Evolutionary conservation across 2,113 vertebrate species (phyloP), one percentile per base, ranked within the genome.

Genomic region (Grammomys surdaster): DNA sequence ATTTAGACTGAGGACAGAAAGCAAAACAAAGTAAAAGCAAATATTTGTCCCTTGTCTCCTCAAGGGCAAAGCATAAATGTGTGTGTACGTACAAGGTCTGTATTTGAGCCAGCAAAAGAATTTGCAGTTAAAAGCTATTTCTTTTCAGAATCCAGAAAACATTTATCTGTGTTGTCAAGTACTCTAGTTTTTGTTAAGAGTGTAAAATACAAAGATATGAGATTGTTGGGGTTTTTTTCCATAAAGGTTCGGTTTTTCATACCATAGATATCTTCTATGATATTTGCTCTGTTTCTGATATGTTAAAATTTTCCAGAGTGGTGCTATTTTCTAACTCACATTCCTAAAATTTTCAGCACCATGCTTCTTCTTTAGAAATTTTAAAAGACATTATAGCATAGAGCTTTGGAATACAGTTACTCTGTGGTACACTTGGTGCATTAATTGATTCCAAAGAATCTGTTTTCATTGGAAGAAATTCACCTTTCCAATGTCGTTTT

Each of bases 281-380:
- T 76, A 36, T 94, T 88, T 51, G 60, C 26, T 91, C 72, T 63
- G 17, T 78, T n/a, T 12, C 33, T 60, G 20, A 24, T 51, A 56
- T 31, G 10, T 58, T 93, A 33, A 88, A 70, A 76, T 88, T 86
- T 86, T 24, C 54, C 5, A 76, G 43, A 19, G 56, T 82, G 22
- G 13, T 33, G 22, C 24, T 54, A 1, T 72, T 73, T 82, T 72
- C 7, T n/a, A 43, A 67, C 22, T 93, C 24, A n/a, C 10, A 76
- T 8, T 67, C 4, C 51, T 3, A 56, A 19, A 2, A 28, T n/a
- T 89, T 46, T 8, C 0, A 80, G 2, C n/a, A 56, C 9, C 3
- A 10, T 56, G 14, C 6, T 60, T 69, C 5, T 72, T 28, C 26
- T 31, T 46, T 82, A 77, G n/a, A 6, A 75, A 89, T 56, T 54